These are phyloP conservation scores for Meloidogyne hapla DNA, from an alignment of 1,140 invertebrate species.

Conservation along the genomic window DNA sequence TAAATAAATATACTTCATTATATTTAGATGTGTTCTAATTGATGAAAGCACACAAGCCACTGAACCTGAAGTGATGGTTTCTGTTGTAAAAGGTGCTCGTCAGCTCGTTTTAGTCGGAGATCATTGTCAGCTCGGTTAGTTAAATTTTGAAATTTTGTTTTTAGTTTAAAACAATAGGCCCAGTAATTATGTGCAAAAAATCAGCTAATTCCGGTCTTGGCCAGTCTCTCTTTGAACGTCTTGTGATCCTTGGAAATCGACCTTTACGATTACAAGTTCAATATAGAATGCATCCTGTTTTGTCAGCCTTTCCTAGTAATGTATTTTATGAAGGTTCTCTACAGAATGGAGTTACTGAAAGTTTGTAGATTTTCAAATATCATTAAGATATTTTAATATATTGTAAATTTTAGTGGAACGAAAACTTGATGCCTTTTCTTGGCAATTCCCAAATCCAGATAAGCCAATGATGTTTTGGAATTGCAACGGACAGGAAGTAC, in stretches of 20 bases:
- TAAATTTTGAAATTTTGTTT: background rate
- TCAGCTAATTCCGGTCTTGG: conserved; percentile 92
- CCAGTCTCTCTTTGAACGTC: conserved; percentile 92
- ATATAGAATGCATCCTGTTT: conserved; percentile 92
- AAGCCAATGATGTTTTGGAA: conserved; percentile 99
- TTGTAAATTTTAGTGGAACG: conserved; percentile 78
- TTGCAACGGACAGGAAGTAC: conserved; percentile 82
- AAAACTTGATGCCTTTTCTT: conserved; percentile 84
- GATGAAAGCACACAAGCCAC: conserved; percentile 95
- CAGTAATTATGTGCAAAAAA: conserved; percentile 89
- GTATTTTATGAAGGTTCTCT: conserved; percentile 98
- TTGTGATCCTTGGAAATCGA: conserved; percentile 91
- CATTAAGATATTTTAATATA: background rate
- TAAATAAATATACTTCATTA: background rate
- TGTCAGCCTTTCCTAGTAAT: conserved; percentile 95
- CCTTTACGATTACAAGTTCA: conserved; percentile 88
- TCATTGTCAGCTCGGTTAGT: conserved; percentile 81
- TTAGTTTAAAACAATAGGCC: conserved; percentile 31
- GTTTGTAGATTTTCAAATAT: conserved; percentile 62
- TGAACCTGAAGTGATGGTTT: conserved; percentile 97
- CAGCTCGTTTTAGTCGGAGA: conserved; percentile 94
- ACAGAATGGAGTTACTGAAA: conserved; percentile 93
- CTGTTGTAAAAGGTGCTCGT: conserved; percentile 93
- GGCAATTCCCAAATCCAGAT: conserved; percentile 92
- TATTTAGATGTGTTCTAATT: conserved; percentile 87